Evolutionary conservation across 1,140 invertebrate species (phyloP).

Genomic region (Popillia japonica): DNA sequence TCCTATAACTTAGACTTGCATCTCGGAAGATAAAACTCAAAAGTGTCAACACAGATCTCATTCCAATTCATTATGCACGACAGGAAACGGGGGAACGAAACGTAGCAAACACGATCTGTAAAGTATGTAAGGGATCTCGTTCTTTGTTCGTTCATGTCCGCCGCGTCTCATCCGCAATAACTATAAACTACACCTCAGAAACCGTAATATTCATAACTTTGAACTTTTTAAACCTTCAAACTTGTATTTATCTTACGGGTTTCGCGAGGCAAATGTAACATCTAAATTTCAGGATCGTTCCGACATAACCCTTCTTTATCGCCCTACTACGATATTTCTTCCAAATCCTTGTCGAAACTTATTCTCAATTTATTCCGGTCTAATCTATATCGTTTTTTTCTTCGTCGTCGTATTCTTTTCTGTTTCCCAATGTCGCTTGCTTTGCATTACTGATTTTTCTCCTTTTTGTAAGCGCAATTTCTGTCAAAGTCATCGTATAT

Average conservation of each 20-base stretch:
- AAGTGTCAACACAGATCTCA: background rate
- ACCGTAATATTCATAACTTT: slow-evolving; percentile 49
- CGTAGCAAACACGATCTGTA: slow-evolving; percentile 16
- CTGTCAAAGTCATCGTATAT: background rate
- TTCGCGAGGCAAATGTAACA: slow-evolving; percentile 49
- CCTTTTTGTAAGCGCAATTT: background rate
- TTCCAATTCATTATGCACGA: slow-evolving; percentile 26
- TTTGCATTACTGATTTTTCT: background rate
- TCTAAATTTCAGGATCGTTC: slow-evolving; percentile 53
- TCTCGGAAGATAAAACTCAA: background rate
- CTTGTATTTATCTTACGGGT: slow-evolving; percentile 50
- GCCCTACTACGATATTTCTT: slow-evolving; percentile 53
- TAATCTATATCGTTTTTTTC: slow-evolving; percentile 26
- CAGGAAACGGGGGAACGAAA: background rate
- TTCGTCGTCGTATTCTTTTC: slow-evolving; percentile 25
- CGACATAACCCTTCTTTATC: slow-evolving; percentile 55
- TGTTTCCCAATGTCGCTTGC: background rate
- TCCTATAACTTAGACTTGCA: background rate
- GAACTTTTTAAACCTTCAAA: slow-evolving; percentile 52
- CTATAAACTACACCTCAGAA: slow-evolving; percentile 27
- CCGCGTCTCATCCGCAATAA: slow-evolving; percentile 7
- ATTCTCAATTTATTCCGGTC: slow-evolving; percentile 41
- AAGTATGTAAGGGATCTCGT: slow-evolving; percentile 11
- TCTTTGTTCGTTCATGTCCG: slow-evolving; percentile 23
- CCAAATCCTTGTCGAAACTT: slow-evolving; percentile 48